Conservation (phyloP, 2,888 invertebrate genomes). For the Phasia obesa region DNA sequence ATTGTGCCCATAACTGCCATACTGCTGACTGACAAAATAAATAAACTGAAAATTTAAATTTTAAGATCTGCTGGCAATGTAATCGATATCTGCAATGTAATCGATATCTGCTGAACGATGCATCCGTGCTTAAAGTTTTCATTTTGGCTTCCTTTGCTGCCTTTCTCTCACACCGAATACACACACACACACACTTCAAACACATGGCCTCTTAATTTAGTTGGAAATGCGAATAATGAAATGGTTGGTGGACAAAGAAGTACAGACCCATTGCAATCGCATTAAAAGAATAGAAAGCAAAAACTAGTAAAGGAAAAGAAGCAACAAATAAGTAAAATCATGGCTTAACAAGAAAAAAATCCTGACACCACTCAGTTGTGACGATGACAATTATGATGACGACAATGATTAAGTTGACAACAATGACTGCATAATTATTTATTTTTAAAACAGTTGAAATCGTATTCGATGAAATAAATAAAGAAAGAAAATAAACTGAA, state of each 20-base stretch:
- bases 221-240: neutral
- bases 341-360: constrained; percentile 11
- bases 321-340: constrained; percentile 19
- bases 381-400: constrained; percentile 36
- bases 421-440: constrained; percentile 22
- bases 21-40: too few relatives aligned
- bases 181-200: too few relatives aligned
- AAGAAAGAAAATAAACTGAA: neutral
- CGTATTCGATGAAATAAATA: neutral
- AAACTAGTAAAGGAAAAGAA: neutral
- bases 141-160: constrained; percentile 7
- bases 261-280: constrained; percentile 14
- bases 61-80: too few relatives aligned
- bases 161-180: neutral
- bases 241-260: neutral
- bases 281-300: constrained; percentile 7
- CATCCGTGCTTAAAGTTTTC: constrained; percentile 22
- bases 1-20: too few relatives aligned
- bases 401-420: neutral
- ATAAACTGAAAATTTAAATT: too few relatives aligned
- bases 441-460: neutral
- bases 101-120: neutral
- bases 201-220: neutral
- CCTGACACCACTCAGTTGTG: constrained; percentile 19
- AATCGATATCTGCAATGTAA: neutral